A percentile compares a stretch with the other conserved stretches of the same genome.
phyloP scores from a whole-genome alignment of 2,888 invertebrate genomes.

The Coleophora flavipennella region DNA sequence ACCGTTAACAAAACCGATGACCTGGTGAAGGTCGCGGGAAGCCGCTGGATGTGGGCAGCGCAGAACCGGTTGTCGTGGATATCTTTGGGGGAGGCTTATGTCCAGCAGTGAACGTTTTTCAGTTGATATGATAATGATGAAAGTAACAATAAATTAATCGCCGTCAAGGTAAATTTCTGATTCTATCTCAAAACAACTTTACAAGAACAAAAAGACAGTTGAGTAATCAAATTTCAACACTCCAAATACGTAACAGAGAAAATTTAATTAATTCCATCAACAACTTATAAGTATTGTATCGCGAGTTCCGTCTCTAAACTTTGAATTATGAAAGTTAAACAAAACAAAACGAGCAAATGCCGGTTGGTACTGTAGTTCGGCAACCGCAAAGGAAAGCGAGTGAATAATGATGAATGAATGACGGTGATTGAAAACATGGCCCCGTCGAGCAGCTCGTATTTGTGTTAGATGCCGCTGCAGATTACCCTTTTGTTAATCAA shows the following conservation, averaged over 20 bases:
- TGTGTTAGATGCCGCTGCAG: slow-evolving; percentile 69
- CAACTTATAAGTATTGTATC: slow-evolving; percentile 40
- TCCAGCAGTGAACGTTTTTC: too few relatives aligned
- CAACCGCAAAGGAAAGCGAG: slow-evolving; percentile 65
- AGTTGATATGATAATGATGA: too few relatives aligned
- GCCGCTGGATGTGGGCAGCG: too few relatives aligned
- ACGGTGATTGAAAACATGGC: slow-evolving; percentile 66
- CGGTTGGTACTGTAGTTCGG: slow-evolving; percentile 36
- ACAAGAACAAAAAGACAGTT: too few relatives aligned
- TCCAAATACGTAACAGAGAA: slow-evolving; percentile 33
- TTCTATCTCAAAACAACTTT: too few relatives aligned
- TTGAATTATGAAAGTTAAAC: slow-evolving; percentile 66
- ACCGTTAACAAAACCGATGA: too few relatives aligned
- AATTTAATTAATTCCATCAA: slow-evolving; percentile 49
- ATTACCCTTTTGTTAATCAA: slow-evolving; percentile 70
- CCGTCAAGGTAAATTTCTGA: too few relatives aligned
- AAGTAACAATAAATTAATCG: too few relatives aligned
- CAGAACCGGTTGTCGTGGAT: too few relatives aligned
- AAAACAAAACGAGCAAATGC: slow-evolving; percentile 58
- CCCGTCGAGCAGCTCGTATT: slow-evolving; percentile 56
- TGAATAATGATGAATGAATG: slow-evolving; percentile 71
- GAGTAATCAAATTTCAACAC: slow-evolving; percentile 31
- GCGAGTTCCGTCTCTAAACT: slow-evolving; percentile 44
- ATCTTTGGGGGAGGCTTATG: too few relatives aligned
- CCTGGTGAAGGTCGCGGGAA: too few relatives aligned